Evolutionary conservation across 2,888 invertebrate genomes (phyloP), one percentile per base, ranked within the genome.

Genomic region (Pristionchus entomophagus): DNA sequence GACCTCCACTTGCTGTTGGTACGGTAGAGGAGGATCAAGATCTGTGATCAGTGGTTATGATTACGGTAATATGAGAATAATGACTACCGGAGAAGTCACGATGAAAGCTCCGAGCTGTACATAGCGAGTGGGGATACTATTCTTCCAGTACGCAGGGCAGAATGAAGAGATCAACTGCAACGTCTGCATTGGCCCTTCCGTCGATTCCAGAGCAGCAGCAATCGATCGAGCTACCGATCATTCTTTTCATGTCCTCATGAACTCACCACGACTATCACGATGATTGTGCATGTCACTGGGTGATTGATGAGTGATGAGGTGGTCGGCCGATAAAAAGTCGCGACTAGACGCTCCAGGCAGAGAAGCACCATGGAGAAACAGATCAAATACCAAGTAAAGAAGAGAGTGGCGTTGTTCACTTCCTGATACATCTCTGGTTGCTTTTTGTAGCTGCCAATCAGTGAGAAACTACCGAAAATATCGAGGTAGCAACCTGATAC

Each of bases 311-410:
- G 8, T 0, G 0, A 10, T 0, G 41, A 5, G 10, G 73, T 45
- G 0, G 41, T 0, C 0, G 22, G 0, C 0, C 73, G 73, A 3
- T 14, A 73, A n/a, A 73, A 45, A 35, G 73, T 45, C 1, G 26
- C n/a, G 4, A 45, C 3, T 3, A 73, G 73, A 4, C 73, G 22
- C 26, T 73, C 73, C 19, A 73, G 26, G 10, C n/a, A 38, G 41
- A 73, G 41, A 45, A 73, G 38, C 10, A 73, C 26, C 45, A 45
- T 73, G 26, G 73, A 73, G 38, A 73, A 45, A 26, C 73, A 73
- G 73, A 73, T 73, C 12, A 73, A 5, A 5, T 73, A 73, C 41
- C 73, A 38, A 0, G 73, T 41, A 26, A 41, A 73, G 73, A n/a
- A 45, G 41, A 73, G 38, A 38, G 45, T 41, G n/a, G n/a, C 73